Conservation (phyloP, 2,113 vertebrate species). For the Carlito syrichta region DNA sequence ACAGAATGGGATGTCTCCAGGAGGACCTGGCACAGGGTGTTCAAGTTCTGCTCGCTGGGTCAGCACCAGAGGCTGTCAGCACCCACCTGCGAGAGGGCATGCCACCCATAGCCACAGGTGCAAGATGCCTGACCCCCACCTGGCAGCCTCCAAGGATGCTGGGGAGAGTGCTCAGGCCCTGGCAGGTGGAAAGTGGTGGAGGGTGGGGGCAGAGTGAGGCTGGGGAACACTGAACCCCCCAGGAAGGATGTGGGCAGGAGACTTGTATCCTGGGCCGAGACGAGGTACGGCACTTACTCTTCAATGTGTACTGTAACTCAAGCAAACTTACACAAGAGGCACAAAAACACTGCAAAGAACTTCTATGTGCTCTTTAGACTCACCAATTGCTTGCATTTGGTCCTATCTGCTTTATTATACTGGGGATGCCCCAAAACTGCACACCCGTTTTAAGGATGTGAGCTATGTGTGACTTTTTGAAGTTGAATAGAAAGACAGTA, state of each 20-base stretch:
- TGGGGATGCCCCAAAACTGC: too few relatives aligned
- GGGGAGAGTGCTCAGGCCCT: fast-evolving
- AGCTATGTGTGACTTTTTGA: too few relatives aligned
- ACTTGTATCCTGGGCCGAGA: neutral
- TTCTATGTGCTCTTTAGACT: neutral
- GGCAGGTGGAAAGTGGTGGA: fast-evolving
- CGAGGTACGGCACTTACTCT: neutral
- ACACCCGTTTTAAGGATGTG: too few relatives aligned
- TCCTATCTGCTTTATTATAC: neutral
- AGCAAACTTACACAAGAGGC: neutral
- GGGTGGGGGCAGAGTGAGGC: too few relatives aligned
- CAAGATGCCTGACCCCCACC: neutral
- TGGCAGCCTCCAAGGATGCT: too few relatives aligned
- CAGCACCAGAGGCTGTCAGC: neutral
- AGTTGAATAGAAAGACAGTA: too few relatives aligned
- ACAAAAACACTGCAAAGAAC: neutral
- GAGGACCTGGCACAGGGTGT: too few relatives aligned
- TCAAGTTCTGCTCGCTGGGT: neutral
- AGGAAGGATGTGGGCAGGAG: fast-evolving
- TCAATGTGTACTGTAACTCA: neutral
- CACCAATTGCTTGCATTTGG: neutral
- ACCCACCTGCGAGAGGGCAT: neutral
- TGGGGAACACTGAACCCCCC: too few relatives aligned
- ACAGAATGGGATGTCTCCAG: neutral
- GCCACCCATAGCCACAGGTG: too few relatives aligned